A percentile compares a stretch with the other conserved stretches of the same genome.
Evolutionary conservation across 2,888 invertebrate species (phyloP).

Genomic region (Nomada ruficornis): DNA sequence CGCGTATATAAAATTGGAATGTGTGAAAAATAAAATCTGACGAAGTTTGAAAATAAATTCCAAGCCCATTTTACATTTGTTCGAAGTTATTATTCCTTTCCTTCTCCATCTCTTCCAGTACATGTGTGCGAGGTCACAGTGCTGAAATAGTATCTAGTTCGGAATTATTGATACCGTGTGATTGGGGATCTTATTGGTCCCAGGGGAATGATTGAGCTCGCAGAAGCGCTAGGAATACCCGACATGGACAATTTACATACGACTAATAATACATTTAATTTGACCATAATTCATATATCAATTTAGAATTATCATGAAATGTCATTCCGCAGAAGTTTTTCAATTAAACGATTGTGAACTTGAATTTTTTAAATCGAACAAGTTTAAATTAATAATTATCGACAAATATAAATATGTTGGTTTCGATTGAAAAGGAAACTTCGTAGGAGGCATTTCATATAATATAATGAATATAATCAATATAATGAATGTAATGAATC

Average conservation of each 20-base stretch:
- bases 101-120: not conserved
- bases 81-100: not conserved
- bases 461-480: too few relatives aligned
- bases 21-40: too few relatives aligned
- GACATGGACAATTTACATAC: not conserved
- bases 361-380: too few relatives aligned
- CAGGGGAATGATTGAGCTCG: not conserved
- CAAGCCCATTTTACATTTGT: too few relatives aligned
- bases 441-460: too few relatives aligned
- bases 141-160: not conserved
- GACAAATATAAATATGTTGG: too few relatives aligned
- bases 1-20: too few relatives aligned
- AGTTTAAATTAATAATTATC: too few relatives aligned
- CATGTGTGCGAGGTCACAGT: not conserved
- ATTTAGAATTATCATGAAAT: not conserved
- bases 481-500: too few relatives aligned
- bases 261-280: conserved; percentile 1
- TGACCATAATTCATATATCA: not conserved
- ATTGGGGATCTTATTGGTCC: not conserved
- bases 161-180: conserved; percentile 18
- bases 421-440: too few relatives aligned
- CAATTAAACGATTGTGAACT: not conserved
- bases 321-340: not conserved
- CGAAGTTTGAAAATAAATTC: too few relatives aligned
- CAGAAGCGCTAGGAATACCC: not conserved